Evolutionary conservation across 2,113 vertebrate species (phyloP).

Genomic region (Anguilla rostrata): DNA sequence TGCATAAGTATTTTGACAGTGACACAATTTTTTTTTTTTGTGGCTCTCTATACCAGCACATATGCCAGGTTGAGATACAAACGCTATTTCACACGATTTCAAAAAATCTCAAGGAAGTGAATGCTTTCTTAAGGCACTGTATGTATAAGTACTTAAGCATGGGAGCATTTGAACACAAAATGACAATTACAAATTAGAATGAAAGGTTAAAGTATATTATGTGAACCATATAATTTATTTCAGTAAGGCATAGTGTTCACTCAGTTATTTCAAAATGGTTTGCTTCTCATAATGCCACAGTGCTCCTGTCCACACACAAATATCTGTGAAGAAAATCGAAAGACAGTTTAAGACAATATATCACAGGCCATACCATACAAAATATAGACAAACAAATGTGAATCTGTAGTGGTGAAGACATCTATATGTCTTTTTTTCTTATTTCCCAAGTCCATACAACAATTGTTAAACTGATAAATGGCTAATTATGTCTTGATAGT

Average conservation of each 20-base stretch:
- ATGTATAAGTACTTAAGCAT: no score
- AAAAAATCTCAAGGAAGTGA: no score
- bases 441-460: not conserved
- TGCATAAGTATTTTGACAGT: no score
- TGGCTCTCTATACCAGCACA: no score
- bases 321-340: not conserved
- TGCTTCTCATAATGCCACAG: not conserved
- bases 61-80: no score
- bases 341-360: not conserved
- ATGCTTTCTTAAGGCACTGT: no score
- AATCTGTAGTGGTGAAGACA: not conserved
- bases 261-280: slow-evolving; percentile 8
- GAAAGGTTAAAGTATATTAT: not conserved
- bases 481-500: not conserved
- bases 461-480: not conserved
- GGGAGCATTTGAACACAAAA: no score
- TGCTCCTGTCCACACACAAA: not conserved
- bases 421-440: not conserved
- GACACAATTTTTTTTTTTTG: no score
- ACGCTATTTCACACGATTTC: no score
- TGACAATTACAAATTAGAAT: no score
- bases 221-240: slow-evolving; percentile 22
- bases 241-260: slow-evolving; percentile 33
- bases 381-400: not conserved
- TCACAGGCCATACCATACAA: not conserved